Evolutionary conservation across 2,888 invertebrate species (phyloP).

Genomic region (Andrena hattorfiana): DNA sequence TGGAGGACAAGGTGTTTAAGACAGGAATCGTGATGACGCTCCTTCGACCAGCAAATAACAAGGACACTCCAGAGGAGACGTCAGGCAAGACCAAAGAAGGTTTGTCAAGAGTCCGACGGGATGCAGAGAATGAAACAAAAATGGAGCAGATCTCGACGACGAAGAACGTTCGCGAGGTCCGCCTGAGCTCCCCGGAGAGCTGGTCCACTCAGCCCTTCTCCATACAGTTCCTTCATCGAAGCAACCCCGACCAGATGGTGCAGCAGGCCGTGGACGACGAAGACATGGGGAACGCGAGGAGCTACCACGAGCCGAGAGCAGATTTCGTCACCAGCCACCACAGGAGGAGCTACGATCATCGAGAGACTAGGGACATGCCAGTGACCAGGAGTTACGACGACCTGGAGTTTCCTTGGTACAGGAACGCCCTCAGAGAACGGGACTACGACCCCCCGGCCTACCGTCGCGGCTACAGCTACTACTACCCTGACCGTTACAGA

Average conservation of each 20-base stretch:
- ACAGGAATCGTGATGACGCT: slow-evolving; percentile 48
- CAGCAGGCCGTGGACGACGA: slow-evolving; percentile 66
- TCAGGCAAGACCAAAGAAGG: background rate
- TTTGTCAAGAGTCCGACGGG: slow-evolving; percentile 68
- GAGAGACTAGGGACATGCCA: slow-evolving; percentile 79
- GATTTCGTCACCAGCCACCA: slow-evolving; percentile 81
- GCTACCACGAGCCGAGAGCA: slow-evolving; percentile 75
- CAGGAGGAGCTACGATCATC: slow-evolving; percentile 73
- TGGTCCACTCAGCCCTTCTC: slow-evolving; percentile 82
- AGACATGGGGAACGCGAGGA: slow-evolving; percentile 55
- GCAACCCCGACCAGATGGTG: slow-evolving; percentile 71
- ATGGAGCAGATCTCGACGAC: slow-evolving; percentile 78
- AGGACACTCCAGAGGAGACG: background rate
- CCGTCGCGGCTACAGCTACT: slow-evolving; percentile 69
- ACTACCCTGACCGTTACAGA: slow-evolving; percentile 79
- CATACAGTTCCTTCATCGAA: slow-evolving; percentile 78
- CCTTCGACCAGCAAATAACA: slow-evolving; percentile 7
- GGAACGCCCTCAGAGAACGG: slow-evolving; percentile 67
- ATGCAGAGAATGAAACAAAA: slow-evolving; percentile 61
- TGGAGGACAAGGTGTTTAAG: slow-evolving; percentile 22
- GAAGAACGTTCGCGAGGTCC: slow-evolving; percentile 77
- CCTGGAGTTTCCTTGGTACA: slow-evolving; percentile 71
- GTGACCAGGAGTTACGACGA: slow-evolving; percentile 75
- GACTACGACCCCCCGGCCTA: slow-evolving; percentile 74
- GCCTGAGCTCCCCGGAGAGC: slow-evolving; percentile 76